These are phyloP conservation scores for Onychorhynchus coronatus DNA, from an alignment of 2,113 vertebrate species.

Conservation along the genomic window DNA sequence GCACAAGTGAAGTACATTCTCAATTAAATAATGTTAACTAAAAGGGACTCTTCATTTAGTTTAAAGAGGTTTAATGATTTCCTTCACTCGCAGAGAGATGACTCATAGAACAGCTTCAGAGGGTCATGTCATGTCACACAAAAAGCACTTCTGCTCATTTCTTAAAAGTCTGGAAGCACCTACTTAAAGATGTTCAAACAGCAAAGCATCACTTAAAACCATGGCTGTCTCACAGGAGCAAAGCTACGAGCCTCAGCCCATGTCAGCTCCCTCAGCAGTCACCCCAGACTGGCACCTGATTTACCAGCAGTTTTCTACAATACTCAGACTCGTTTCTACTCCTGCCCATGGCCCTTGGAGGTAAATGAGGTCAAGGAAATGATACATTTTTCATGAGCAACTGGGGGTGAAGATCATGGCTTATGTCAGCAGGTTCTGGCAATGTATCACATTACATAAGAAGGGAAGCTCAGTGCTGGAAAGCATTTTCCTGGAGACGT, in stretches of 20 bases:
- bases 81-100: not conserved
- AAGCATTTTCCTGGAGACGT: not conserved
- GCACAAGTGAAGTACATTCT: not conserved
- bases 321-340: not conserved
- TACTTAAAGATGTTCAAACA: not conserved
- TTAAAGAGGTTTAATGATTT: not conserved
- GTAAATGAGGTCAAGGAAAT: not conserved
- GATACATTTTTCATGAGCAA: not conserved
- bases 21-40: not conserved
- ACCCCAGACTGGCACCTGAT: not conserved
- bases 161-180: not conserved
- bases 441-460: not conserved
- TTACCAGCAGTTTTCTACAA: not conserved
- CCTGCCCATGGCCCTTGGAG: not conserved
- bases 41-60: not conserved
- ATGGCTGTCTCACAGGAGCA: fast-evolving
- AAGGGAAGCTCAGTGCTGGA: not conserved
- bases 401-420: not conserved
- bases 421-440: not conserved
- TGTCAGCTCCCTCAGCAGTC: not conserved
- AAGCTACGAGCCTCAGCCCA: fast-evolving
- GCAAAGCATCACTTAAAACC: not conserved
- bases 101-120: not conserved
- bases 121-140: not conserved
- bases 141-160: not conserved